phyloP scores from a whole-genome alignment of 2,113 vertebrate species.

The Pseudolaguvia tuberculata region DNA sequence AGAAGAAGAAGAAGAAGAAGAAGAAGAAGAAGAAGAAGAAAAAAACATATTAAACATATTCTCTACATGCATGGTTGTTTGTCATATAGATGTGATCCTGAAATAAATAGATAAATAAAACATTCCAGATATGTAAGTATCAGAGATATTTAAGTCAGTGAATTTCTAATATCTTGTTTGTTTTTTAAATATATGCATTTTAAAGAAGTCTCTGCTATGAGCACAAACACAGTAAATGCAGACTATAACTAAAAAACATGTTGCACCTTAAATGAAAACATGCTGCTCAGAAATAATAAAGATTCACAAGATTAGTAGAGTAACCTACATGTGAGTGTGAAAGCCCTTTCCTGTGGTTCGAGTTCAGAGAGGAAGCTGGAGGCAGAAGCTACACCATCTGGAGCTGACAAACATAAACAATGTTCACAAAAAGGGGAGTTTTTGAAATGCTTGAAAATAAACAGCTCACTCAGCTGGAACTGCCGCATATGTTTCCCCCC shows the following conservation, averaged over 20 bases:
- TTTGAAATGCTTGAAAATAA: constrained; percentile 40
- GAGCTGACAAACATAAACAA: constrained; percentile 47
- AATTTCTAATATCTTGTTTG: neutral
- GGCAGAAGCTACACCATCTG: constrained; percentile 42
- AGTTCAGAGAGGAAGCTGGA: constrained; percentile 37
- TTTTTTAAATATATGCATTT: no score
- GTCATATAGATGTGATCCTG: neutral
- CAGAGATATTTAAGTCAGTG: constrained; percentile 31
- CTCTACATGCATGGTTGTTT: no score
- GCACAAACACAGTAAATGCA: constrained; percentile 14
- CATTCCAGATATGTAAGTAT: neutral
- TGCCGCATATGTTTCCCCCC: constrained; percentile 24
- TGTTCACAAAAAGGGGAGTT: constrained; percentile 41
- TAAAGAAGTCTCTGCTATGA: constrained; percentile 13
- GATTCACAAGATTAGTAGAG: constrained; percentile 11
- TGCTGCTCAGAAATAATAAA: constrained; percentile 25
- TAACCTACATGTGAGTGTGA: constrained; percentile 1
- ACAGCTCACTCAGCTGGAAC: constrained; percentile 42
- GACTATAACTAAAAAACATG: constrained; percentile 4
- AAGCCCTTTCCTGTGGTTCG: constrained; percentile 20
- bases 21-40: no score
- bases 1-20: no score
- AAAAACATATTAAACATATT: no score
- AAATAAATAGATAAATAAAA: neutral
- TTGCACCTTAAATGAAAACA: neutral